Base-by-base conservation (phyloP, 2,113 vertebrate genomes). In the Ochotona princeps region DNA sequence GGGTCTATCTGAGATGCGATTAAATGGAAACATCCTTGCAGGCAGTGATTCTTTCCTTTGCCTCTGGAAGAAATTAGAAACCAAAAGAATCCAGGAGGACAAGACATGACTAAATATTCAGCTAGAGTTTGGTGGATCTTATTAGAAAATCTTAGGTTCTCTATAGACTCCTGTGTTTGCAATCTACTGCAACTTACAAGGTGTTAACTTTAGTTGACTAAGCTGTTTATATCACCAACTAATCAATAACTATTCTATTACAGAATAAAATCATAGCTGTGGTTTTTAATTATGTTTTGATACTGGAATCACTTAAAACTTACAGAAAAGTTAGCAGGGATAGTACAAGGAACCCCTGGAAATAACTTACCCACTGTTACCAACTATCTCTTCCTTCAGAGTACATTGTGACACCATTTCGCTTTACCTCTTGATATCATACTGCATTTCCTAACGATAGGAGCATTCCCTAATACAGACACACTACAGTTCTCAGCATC, bases 31-130 rank as follows among this genome's bases (percentile, higher is more conserved):
- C 80, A 87, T 88, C 84, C 63, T 92, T 85, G 25, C 30, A 54
- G 82, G 32, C 49, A 84, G 60, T 25, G 30, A 67, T 28, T 66
- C 47, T 70, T 88, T 67, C 47, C 21, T 88, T 65, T 89, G 74
- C 61, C 23, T 86, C 60, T 82, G 79, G 51, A 72, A 75, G 28
- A 92, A 87, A 61, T 90, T 30, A 74, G 30, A 94, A 83, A 35
- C 66, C 63, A 49, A 60, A 81, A 83, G 76, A 80, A 90, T 70
- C 60, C 35, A 84, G 69, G 85, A 82, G 30, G 70, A 88, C 82
- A 75, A 67, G 32, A 11, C 49, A 82, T 87, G 49, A 87, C 20
- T 49, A 69, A 88, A 51, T 38, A 72, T 18, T 28, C n/a, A 7
- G 26, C 28, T 38, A 61, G 54, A 54, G 38, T 83, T 87, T 63